Base-by-base conservation (phyloP, 2,113 vertebrate species). In the Motacilla alba region DNA sequence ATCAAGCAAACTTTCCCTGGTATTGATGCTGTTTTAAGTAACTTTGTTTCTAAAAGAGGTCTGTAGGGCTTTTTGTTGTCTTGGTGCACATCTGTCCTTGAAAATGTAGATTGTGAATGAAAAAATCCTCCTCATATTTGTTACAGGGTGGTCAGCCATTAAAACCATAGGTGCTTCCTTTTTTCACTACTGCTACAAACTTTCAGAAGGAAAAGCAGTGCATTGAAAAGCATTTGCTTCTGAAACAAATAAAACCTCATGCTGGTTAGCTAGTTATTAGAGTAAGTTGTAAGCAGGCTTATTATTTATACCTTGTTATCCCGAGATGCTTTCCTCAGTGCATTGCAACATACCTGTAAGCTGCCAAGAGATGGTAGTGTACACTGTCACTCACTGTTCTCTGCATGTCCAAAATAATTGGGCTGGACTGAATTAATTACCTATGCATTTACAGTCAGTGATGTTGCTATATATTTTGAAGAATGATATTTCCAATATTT, bases 51-150 rank as follows among this genome's bases (percentile, higher is more conserved):
- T 15, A 27, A 62, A 64, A 77, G 11, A 53, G 11, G 5, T 15
- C 7, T 31, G 3, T 27, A 17, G 5, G 9, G 0, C 0, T 2
- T 56, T 58, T 83, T 69, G 10, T 88, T 7, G 2, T 28, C 17
- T 66, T 62, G 27, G 5, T 39, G 2, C 15, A 0, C 37, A 21
- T 52, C 10, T 84, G 46, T n/a, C 26, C 44, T 82, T 62, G 31
- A 79, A 70, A 87, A 68, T 14, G 5, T 7, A 33, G 49, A 11
- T n/a, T 64, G 28, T 17, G 14, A 85, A 60, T 30, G n/a, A 56
- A 39, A 46, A 82, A 50, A 11, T 6, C 20, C 1, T 41, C 30
- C 7, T n/a, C 4, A 1, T 70, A 50, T 7, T 31, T 10, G 3
- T 84, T 12, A 18, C 15, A 31, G 37, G 8, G 21, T 66, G 23